Evolutionary conservation across 2,797 vertebrate genomes (phyloP), one percentile per base, ranked within the genome.

Genomic region (Jordanella pulchra): DNA sequence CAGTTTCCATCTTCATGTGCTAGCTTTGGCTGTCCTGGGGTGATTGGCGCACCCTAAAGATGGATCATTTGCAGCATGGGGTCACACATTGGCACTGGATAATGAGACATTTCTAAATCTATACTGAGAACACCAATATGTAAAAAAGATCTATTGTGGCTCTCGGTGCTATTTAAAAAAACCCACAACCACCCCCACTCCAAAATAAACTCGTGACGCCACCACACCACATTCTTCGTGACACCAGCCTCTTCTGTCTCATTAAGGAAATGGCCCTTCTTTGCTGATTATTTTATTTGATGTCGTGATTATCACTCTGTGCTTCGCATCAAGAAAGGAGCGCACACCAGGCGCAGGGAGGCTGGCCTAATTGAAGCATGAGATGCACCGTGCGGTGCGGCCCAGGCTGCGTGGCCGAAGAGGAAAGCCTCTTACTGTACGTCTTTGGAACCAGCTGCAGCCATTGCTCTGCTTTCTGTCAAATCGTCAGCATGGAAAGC

Each of bases 231-330:
- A 92, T 93, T 94, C 93, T 97, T 94, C 97, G 97, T 98, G 97
- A 97, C 95, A 95, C 95, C 94, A 95, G 95, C 95, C 94, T 95
- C 94, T 94, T 97, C 95, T 91, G 94, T 95, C 94, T 96, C 95
- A 97, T 98, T 98, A 98, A 96, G 96, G 94, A 98, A 98, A 98
- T 98, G 94, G 96, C 96, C 96, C 96, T 97, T 97, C 96, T 98
- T 96, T 96, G 96, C 96, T 97, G 96, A 98, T 99, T 98, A 98
- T 99, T 99, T 97, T 98, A 97, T 99, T 98, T 98, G 96, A 96
- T 94, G 94, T 95, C 95, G 95, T 98, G 97, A 98, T 99, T 97
- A 97, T 96, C 95, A 95, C 96, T 95, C 95, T 94, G 96, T 96
- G 94, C 95, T 94, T 95, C 96, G 95, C 95, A 97, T 97, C 97